Evolutionary conservation across 2,888 invertebrate species (phyloP), one percentile per base, ranked within the genome.

Genomic region (Sesia bembeciformis): DNA sequence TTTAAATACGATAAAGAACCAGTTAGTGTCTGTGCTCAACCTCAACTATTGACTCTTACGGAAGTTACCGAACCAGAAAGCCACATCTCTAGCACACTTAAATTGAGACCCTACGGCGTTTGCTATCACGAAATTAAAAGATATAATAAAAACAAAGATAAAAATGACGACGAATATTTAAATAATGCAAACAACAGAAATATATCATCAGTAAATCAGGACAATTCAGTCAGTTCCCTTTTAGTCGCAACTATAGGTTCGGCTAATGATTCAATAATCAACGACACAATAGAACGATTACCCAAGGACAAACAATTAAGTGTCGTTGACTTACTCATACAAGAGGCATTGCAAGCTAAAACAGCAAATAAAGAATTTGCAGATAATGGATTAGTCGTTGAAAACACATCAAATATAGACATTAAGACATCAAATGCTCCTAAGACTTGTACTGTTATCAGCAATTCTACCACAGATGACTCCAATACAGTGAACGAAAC

Each of bases 61-160:
- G 85, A 86, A 65, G 56, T 67, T 0, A 79, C 67, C 7, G 86
- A 86, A 57, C 54, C 57, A n/a, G 78, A 78, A 3, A 73, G 69
- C 46, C 58, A 54, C 4, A 55, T 65, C 2, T 56, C 56, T 3
- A 66, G 58, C 41, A 72, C 72, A 4, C 49, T 65, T 1, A 74
- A 68, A 63, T 56, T 59, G 3, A 65, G 66, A 58, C 57, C 60
- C 7, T 70, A 60, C 46, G 77, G 76, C 3, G 67, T 70, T 5
- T 66, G 66, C n/a, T 43, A 62, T n/a, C 72, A 57, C 39, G 66
- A 49, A 51, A 52, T 40, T 55, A 56, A 6, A 57, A 49, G 49
- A 5, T 23, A 2, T 23, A 23, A 2, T 23, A 23, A 1, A 23
- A 23, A 23, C 23, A 57, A 58, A 38, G 51, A 41, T 39, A 55